A percentile compares a stretch with the other conserved stretches of the same genome.
Evolutionary conservation across 1,140 invertebrate genomes (phyloP).

Genomic region (Colletes gigas): DNA sequence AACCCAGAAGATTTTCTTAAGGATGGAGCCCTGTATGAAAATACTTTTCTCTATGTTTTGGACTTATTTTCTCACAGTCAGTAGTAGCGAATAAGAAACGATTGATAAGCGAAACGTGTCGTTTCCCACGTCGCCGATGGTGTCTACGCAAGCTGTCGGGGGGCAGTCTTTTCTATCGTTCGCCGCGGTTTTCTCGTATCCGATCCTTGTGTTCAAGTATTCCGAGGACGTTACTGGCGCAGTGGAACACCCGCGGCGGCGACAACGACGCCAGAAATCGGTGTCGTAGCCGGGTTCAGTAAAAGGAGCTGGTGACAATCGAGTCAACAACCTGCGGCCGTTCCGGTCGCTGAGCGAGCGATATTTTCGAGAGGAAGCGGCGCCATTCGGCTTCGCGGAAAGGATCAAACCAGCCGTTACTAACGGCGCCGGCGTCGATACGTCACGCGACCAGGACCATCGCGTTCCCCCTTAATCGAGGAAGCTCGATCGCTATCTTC

Average conservation of each 20-base stretch:
- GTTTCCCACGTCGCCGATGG: neutral
- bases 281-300: constrained; percentile 6
- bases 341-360: constrained; percentile 67
- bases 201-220: constrained; percentile 28
- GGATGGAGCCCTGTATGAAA: too few species aligned
- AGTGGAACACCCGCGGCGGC: constrained; percentile 25
- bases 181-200: constrained; percentile 13
- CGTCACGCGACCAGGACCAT: constrained; percentile 32
- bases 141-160: neutral
- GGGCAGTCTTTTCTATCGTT: constrained; percentile 1
- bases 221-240: constrained; percentile 9
- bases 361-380: constrained; percentile 70
- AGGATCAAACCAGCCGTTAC: constrained; percentile 55
- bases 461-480: constrained; percentile 39
- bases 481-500: constrained; percentile 67
- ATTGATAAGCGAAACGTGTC: neutral
- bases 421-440: constrained; percentile 39
- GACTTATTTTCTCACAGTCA: too few species aligned
- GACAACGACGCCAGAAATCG: constrained; percentile 19
- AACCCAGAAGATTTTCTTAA: too few species aligned
- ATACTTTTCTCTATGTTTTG: too few species aligned
- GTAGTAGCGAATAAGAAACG: neutral
- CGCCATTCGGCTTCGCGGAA: constrained; percentile 57
- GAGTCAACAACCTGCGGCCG: constrained; percentile 72
- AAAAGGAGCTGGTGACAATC: constrained; percentile 66